These are phyloP conservation scores for Narcine bancroftii DNA, from an alignment of 2,113 vertebrate genomes.

Conservation along the genomic window DNA sequence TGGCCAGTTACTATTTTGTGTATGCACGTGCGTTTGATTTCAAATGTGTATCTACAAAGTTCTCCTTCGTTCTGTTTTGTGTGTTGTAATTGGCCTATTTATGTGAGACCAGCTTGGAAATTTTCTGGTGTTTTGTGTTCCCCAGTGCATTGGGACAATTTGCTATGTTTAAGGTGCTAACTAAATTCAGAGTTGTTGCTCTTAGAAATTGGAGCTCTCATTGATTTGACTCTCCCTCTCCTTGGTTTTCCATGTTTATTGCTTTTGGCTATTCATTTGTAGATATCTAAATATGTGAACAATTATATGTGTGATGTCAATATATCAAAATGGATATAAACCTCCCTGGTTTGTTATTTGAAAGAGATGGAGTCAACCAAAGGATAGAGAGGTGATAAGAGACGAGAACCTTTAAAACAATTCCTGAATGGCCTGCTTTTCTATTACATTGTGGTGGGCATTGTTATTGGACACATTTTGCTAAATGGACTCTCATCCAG, in stretches of 20 bases:
- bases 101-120: neutral
- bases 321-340: neutral
- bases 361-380: neutral
- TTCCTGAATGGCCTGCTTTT: neutral
- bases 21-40: constrained; percentile 18
- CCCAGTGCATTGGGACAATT: too few species aligned
- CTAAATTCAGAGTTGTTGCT: too few species aligned
- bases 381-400: neutral
- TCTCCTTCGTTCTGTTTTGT: neutral
- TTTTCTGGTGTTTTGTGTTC: neutral
- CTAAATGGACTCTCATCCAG: neutral
- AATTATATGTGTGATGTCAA: too few species aligned
- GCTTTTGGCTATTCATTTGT: too few species aligned
- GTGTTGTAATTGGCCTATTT: neutral
- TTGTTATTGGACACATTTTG: neutral
- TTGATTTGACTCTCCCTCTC: neutral
- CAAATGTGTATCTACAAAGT: neutral
- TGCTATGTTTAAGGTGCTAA: too few species aligned
- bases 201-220: neutral
- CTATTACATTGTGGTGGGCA: neutral
- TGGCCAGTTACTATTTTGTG: constrained; percentile 41
- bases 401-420: neutral
- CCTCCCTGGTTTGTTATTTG: neutral
- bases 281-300: too few species aligned
- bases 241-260: neutral